Evolutionary conservation across 2,888 invertebrate genomes (phyloP).

Genomic region (Alviniconcha strummeri): DNA sequence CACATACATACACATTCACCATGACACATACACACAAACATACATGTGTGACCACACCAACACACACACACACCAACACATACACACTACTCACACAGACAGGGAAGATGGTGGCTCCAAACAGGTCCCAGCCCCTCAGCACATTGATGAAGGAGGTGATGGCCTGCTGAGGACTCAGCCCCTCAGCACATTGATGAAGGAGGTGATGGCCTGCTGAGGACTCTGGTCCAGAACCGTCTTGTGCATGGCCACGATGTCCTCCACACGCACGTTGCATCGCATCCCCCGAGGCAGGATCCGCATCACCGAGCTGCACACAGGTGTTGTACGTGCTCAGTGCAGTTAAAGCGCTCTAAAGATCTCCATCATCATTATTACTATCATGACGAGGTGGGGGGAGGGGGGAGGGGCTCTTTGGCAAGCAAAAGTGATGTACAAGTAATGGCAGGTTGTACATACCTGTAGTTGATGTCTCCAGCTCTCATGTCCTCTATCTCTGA

Average conservation of each 20-base stretch:
- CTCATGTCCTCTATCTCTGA: conserved; percentile 88
- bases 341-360: no score
- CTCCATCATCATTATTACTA: no score
- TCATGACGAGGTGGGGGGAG: no score
- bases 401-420: no score
- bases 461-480: conserved; percentile 69
- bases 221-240: conserved; percentile 91
- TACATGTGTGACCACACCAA: no score
- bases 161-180: conserved; percentile 94
- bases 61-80: no score
- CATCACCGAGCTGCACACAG: conserved; percentile 65
- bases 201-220: conserved; percentile 90
- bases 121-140: conserved; percentile 94
- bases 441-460: conserved; percentile 45
- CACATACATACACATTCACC: no score
- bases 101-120: conserved; percentile 94
- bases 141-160: conserved; percentile 94
- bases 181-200: conserved; percentile 92
- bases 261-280: conserved; percentile 85
- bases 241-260: conserved; percentile 89
- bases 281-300: conserved; percentile 86
- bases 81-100: conserved; percentile 83
- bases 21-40: no score
- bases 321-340: no score
- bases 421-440: no score